phyloP scores from a whole-genome alignment of 2,888 invertebrate genomes.

The Resseliella maxima region DNA sequence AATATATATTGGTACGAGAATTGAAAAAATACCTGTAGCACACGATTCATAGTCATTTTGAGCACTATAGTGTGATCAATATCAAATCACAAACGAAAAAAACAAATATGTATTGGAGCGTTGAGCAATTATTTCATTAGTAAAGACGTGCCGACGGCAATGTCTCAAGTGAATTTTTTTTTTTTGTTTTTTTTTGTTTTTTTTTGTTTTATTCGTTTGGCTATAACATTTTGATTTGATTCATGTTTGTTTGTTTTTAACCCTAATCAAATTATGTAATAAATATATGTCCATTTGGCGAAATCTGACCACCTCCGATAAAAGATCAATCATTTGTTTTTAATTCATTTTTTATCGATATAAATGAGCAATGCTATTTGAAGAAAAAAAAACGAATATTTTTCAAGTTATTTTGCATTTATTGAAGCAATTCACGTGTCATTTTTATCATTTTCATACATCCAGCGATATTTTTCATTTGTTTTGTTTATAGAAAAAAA shows the following conservation, averaged over 20 bases:
- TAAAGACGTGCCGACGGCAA: conserved; percentile 17
- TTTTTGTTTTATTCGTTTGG: neutral
- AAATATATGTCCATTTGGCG: no score
- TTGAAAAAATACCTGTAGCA: neutral
- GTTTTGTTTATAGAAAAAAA: no score
- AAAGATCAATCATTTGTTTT: no score
- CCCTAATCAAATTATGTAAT: neutral
- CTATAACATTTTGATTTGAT: neutral
- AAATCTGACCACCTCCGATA: no score
- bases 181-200: neutral
- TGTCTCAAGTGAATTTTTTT: neutral
- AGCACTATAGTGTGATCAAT: neutral
- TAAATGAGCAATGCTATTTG: no score
- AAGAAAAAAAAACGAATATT: no score
- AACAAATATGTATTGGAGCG: conserved; percentile 13
- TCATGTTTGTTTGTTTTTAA: neutral
- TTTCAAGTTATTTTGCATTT: no score
- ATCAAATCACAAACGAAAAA: neutral
- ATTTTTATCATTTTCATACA: no score
- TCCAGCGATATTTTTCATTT: no score
- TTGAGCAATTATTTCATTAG: neutral
- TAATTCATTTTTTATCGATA: no score
- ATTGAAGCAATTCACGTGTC: no score
- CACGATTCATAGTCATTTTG: neutral
- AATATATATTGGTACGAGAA: neutral